Evolutionary conservation across 2,888 invertebrate species (phyloP).

Genomic region (Morpho helenor): DNA sequence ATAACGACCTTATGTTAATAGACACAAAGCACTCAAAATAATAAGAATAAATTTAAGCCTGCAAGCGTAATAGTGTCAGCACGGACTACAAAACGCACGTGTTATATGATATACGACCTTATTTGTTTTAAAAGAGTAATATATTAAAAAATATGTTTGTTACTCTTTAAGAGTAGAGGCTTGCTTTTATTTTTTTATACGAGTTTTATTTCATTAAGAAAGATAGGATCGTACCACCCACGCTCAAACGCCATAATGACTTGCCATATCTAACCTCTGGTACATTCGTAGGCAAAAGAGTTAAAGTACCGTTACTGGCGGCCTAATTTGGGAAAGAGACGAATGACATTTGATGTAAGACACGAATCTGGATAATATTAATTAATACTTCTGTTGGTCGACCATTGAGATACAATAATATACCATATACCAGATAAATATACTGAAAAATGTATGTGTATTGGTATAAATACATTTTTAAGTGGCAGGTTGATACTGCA

Average conservation of each 20-base stretch:
- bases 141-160: conserved; percentile 11
- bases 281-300: conserved; percentile 44
- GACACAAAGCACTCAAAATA: conserved; percentile 4
- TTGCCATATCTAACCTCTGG: conserved; percentile 62
- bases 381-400: conserved; percentile 9
- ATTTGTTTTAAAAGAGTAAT: conserved; percentile 14
- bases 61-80: conserved; percentile 1
- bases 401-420: neutral
- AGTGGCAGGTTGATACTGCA: too few species aligned
- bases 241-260: conserved; percentile 65
- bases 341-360: conserved; percentile 19
- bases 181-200: conserved; percentile 52
- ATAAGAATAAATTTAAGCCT: neutral
- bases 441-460: too few species aligned
- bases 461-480: too few species aligned
- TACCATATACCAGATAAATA: too few species aligned
- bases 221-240: conserved; percentile 74
- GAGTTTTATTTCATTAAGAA: conserved; percentile 73
- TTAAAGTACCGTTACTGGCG: conserved; percentile 29
- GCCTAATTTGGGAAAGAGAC: conserved; percentile 18
- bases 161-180: conserved; percentile 34
- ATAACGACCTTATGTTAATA: neutral
- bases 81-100: conserved; percentile 2
- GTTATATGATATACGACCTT: conserved; percentile 13
- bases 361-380: conserved; percentile 15